Conservation (phyloP, 2,113 vertebrate species). For the Coptodon bakossiorum region DNA sequence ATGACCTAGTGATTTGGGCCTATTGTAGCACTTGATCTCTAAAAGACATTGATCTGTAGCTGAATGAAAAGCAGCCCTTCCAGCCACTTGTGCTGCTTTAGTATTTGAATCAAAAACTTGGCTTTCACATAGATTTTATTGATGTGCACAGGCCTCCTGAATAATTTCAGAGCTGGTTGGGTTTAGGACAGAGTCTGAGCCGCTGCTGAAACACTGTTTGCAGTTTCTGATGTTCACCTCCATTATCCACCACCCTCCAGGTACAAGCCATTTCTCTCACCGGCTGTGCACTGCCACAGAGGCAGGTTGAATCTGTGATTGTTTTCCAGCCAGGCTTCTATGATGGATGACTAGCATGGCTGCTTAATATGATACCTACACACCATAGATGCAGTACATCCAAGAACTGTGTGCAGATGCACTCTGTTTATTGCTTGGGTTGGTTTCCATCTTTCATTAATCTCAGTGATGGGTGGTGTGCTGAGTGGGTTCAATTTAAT, state of each 20-base stretch:
- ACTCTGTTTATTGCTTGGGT: not conserved
- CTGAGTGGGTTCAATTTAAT: slow-evolving; percentile 7
- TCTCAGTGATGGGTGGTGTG: not conserved
- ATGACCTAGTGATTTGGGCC: not conserved
- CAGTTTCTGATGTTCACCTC: slow-evolving; percentile 23
- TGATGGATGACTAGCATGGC: slow-evolving; percentile 54
- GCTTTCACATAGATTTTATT: slow-evolving; percentile 8
- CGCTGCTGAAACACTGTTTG: slow-evolving; percentile 8
- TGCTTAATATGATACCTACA: slow-evolving; percentile 39
- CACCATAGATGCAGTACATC: slow-evolving; percentile 3
- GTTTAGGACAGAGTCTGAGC: slow-evolving; percentile 10
- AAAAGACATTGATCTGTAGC: not conserved
- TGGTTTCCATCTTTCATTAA: slow-evolving; percentile 28
- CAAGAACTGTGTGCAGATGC: not conserved
- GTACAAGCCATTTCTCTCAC: slow-evolving; percentile 46
- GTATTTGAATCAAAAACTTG: not conserved
- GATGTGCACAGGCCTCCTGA: slow-evolving; percentile 11
- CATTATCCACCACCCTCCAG: slow-evolving; percentile 46
- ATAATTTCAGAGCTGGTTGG: slow-evolving; percentile 25
- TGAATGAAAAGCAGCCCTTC: not conserved
- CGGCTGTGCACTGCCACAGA: slow-evolving; percentile 25
- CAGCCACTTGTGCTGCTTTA: not conserved
- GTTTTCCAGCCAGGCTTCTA: slow-evolving; percentile 41
- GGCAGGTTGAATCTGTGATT: slow-evolving; percentile 51
- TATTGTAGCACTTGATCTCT: not conserved